Evolutionary conservation across 1,140 invertebrate genomes (phyloP).

Genomic region (Cherax destructor): DNA sequence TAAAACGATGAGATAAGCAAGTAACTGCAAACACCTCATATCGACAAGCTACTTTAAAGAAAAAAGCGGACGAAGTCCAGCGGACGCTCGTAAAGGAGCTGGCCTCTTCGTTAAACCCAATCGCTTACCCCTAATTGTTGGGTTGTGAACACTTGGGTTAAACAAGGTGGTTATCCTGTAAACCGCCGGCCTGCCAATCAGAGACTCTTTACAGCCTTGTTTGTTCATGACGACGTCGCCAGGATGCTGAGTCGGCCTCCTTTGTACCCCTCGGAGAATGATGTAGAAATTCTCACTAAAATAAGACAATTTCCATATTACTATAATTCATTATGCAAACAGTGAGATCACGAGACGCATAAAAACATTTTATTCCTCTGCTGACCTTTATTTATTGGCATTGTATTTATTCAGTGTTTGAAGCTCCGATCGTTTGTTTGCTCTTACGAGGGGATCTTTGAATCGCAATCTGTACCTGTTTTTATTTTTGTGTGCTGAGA

Average conservation of each 20-base stretch:
- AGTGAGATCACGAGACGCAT: neutral
- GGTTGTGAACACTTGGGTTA: slow-evolving; percentile 53
- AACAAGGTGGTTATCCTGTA: slow-evolving; percentile 50
- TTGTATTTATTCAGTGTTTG: too few relatives aligned
- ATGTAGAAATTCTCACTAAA: slow-evolving; percentile 35
- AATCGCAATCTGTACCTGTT: neutral
- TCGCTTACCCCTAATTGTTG: slow-evolving; percentile 49
- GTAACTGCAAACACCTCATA: too few relatives aligned
- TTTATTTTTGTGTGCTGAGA: neutral
- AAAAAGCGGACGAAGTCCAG: too few relatives aligned
- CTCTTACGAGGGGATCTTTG: neutral
- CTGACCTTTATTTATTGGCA: neutral
- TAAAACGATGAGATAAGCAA: too few relatives aligned
- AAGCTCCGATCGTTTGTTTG: neutral
- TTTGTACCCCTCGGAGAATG: slow-evolving; percentile 33
- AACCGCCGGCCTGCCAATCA: slow-evolving; percentile 39
- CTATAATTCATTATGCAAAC: slow-evolving; percentile 54
- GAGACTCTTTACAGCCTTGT: slow-evolving; percentile 25
- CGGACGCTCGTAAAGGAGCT: neutral
- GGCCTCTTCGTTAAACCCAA: slow-evolving; percentile 41
- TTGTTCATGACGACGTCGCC: slow-evolving; percentile 27
- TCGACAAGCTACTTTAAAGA: too few relatives aligned
- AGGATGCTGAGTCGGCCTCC: slow-evolving; percentile 1
- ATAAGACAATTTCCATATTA: slow-evolving; percentile 48
- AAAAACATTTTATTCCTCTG: slow-evolving; percentile 24